phyloP scores from a whole-genome alignment of 1,140 invertebrate genomes.

The Centruroides vittatus region DNA sequence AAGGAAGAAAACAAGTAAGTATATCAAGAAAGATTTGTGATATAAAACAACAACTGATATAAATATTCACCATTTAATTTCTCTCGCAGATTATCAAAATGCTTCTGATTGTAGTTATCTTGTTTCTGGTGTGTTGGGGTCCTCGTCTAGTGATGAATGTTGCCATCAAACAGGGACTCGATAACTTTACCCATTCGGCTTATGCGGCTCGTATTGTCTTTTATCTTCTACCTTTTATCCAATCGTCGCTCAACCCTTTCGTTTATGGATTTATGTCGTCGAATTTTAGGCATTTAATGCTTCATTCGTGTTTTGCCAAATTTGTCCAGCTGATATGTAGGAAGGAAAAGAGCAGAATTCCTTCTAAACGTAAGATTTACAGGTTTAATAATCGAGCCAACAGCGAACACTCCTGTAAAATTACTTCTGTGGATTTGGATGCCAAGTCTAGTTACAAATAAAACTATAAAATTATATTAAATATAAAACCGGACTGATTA shows the following conservation, averaged over 20 bases:
- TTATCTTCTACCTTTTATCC: constrained; percentile 23
- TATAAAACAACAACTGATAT: neutral
- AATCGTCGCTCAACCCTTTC: constrained; percentile 37
- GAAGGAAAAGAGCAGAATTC: neutral
- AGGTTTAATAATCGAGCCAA: no score
- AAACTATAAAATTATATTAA: no score
- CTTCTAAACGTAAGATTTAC: no score
- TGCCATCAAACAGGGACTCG: constrained; percentile 22
- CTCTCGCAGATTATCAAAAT: constrained; percentile 35
- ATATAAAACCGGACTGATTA: no score
- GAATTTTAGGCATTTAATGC: constrained; percentile 34
- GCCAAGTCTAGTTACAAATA: no score
- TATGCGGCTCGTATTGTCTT: constrained; percentile 19
- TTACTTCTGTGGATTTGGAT: no score
- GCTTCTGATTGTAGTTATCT: constrained; percentile 33
- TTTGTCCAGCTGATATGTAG: neutral
- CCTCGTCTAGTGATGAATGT: constrained; percentile 32
- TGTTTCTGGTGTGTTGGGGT: constrained; percentile 38
- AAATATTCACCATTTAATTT: neutral
- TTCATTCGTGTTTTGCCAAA: constrained; percentile 12
- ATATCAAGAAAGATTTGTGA: no score
- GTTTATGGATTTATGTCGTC: constrained; percentile 41
- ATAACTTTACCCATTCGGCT: constrained; percentile 12
- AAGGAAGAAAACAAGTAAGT: no score
- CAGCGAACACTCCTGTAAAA: no score